Conservation (phyloP, 2,888 invertebrate species). For the Limnephilus marmoratus region DNA sequence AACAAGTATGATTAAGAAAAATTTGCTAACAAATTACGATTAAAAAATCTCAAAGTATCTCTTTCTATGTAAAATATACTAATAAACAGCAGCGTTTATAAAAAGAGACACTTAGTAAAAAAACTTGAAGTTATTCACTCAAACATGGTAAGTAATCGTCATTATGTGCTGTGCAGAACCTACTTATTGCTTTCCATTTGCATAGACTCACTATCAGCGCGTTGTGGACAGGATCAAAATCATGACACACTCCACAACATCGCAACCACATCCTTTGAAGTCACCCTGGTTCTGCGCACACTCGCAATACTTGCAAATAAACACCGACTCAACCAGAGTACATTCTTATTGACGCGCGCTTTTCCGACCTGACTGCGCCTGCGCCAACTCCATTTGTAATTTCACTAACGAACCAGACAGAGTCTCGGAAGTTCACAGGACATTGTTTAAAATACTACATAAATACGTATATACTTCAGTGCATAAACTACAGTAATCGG, state of each 20-base stretch:
- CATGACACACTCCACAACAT: slow-evolving; percentile 21
- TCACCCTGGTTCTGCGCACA: slow-evolving; percentile 23
- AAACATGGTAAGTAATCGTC: background rate
- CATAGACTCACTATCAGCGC: background rate
- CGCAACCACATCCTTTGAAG: slow-evolving; percentile 44
- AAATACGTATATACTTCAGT: background rate
- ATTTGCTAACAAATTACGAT: background rate
- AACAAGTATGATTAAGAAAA: background rate
- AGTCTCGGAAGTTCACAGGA: background rate
- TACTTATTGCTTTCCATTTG: background rate
- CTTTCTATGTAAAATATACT: background rate
- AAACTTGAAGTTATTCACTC: background rate
- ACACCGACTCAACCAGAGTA: slow-evolving; percentile 35
- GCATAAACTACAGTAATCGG: background rate
- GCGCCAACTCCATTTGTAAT: slow-evolving; percentile 48
- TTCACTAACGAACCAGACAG: slow-evolving; percentile 17
- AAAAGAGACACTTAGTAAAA: background rate
- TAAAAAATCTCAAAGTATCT: background rate
- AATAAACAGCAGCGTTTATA: background rate
- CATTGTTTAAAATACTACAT: slow-evolving; percentile 16
- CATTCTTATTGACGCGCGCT: slow-evolving; percentile 52
- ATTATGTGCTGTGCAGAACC: background rate
- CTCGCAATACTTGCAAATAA: background rate
- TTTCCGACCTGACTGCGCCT: slow-evolving; percentile 24
- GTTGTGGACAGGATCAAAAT: background rate